Base-by-base conservation (phyloP, 1,140 invertebrate genomes). In the Venustaconcha ellipsiformis region DNA sequence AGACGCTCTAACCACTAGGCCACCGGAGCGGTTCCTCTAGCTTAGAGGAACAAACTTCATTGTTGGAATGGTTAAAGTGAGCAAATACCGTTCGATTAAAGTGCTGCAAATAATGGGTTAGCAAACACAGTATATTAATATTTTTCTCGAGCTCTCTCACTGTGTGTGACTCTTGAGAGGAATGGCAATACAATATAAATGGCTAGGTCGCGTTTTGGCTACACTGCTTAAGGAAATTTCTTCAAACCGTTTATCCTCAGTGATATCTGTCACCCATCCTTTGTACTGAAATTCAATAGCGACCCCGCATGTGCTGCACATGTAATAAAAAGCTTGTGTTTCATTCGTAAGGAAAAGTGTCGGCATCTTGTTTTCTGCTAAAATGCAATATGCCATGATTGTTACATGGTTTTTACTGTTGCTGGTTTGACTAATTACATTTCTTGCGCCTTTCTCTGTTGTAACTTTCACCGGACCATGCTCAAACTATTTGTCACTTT, bases 21-120 rank as follows among this genome's bases (percentile, higher is more conserved):
- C 26, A 30, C 26, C 26, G 26, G 26, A 30, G 26, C 26, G 65
- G 48, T 55, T 56, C 62, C 1, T 68, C 17, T 67, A 80, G 57
- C 63, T 78, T 80, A 37, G 74, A 70, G 13, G 78, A 74, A 67
- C 76, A 81, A 6, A 23, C 63, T 20, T 23, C 57, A 37, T 74
- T 73, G 60, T 81, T 77, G 17, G 60, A 66, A 3, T 17, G 58
- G 57, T 82, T 80, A 23, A 83, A 66, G 17, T 76, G 78, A 23
- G 68, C 74, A 60, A 82, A 83, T 12, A 80, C 76, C 4, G 70
- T 62, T 66, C 58, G 65, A 59, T 84, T 81, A 26, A 83, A 72
- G 14, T 81, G 80, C 63, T 84, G 81, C 15, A 84, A 69, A 23
- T 66, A 59, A 63, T 83, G 76, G 18, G 80, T 69, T 59, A 63